phyloP scores from a whole-genome alignment of 2,797 vertebrate genomes.

The Coendou prehensilis region DNA sequence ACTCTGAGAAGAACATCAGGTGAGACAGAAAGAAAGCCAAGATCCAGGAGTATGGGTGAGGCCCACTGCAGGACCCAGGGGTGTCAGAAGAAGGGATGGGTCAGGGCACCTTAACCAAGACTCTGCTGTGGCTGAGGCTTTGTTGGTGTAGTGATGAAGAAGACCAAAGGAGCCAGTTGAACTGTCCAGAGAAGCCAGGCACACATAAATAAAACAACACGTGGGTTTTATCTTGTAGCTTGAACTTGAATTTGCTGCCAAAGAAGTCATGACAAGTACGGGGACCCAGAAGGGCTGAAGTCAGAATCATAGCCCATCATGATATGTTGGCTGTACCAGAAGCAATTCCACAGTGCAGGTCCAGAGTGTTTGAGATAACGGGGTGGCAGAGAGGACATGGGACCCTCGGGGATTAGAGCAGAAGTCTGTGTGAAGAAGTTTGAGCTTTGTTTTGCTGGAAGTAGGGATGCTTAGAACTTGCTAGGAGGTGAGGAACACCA shows the following conservation, averaged over 20 bases:
- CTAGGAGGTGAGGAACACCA: background rate
- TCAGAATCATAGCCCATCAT: fast-evolving
- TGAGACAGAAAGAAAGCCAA: background rate
- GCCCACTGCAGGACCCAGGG: background rate
- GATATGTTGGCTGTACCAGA: background rate
- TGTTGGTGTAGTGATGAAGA: background rate
- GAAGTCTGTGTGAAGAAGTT: background rate
- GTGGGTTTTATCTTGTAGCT: background rate
- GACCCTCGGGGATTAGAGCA: background rate
- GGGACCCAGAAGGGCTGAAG: background rate
- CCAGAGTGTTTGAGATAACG: background rate
- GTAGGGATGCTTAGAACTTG: background rate
- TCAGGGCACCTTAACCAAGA: background rate
- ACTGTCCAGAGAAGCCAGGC: background rate
- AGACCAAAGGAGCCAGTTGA: background rate
- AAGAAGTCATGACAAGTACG: background rate
- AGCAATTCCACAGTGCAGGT: fast-evolving
- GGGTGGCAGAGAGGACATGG: fast-evolving
- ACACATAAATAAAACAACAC: background rate
- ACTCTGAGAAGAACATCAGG: background rate
- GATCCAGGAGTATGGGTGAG: background rate
- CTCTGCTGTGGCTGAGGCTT: background rate
- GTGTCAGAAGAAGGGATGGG: too few species aligned
- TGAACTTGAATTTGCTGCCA: background rate
- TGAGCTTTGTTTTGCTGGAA: background rate